These are phyloP conservation scores for Argyrosomus regius DNA, from an alignment of 2,797 vertebrate species.

Conservation along the genomic window DNA sequence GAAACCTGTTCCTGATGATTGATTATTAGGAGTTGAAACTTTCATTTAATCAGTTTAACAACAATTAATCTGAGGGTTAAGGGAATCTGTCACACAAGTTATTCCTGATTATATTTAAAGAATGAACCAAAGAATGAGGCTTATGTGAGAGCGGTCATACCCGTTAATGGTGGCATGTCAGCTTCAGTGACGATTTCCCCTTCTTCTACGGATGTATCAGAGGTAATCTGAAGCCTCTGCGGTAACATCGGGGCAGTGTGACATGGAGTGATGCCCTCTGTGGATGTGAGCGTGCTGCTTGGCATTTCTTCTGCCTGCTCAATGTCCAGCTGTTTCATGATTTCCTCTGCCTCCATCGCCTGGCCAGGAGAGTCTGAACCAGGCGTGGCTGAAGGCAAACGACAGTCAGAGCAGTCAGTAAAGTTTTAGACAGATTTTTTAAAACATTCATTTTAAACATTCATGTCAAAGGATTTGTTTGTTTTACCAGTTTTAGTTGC, in stretches of 20 bases:
- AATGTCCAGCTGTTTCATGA: conserved; percentile 97
- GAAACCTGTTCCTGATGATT: neutral
- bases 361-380: conserved; percentile 96
- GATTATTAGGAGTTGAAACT: neutral
- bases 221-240: conserved; percentile 82
- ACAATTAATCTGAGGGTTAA: too few relatives aligned
- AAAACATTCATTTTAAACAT: too few relatives aligned
- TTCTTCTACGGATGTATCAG: conserved; percentile 85
- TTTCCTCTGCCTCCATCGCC: conserved; percentile 96
- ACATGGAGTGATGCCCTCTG: conserved; percentile 84
- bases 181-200: conserved; percentile 89
- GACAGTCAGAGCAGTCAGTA: neutral
- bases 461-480: conserved; percentile 49
- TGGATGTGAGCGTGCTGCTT: conserved; percentile 89
- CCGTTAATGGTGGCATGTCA: conserved; percentile 93
- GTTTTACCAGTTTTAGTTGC: conserved; percentile 97
- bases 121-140: neutral
- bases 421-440: neutral
- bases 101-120: neutral
- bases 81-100: neutral
- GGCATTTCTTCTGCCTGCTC: conserved; percentile 95
- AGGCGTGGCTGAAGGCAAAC: conserved; percentile 85
- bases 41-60: neutral
- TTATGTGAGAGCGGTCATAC: conserved; percentile 40
- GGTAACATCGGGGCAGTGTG: conserved; percentile 73